Base-by-base conservation (phyloP, 2,888 invertebrate species). In the Unio pictorum region DNA sequence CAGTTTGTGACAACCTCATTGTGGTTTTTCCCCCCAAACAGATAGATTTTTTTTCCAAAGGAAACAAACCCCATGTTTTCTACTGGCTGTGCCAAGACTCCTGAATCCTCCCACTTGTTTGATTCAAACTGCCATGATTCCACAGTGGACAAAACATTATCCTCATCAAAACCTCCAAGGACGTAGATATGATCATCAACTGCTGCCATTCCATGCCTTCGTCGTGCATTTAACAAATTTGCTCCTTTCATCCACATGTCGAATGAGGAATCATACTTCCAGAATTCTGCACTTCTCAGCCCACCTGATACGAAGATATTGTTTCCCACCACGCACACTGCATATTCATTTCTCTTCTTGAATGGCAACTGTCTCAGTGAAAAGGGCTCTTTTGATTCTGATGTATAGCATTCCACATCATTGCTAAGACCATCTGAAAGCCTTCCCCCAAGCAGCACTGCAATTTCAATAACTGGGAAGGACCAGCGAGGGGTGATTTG, bases 11-110 rank as follows among this genome's bases (percentile, higher is more conserved):
- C 87, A n/a, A 85, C 75, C 67, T 87, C 87, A 55, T 86, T 85
- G 71, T 83, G 82, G 73, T 86, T 87, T 71, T 87, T 87, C 8
- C 87, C 87, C 5, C 87, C 87, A 76, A 87, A 85, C 34, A 87
- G 73, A 71, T 82, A 87, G 58, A 87, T 84, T 66, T 78, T 76
- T 64, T 82, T 84, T 4, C 81, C 83, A 70, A 77, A 82, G 2
- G 86, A 79, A 8, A 83, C 83, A 74, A 80, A 87, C 4, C 87
- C 87, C 87, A 87, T 87, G 70, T 87, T 87, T 73, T 87, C 87
- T n/a, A 87, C 86, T 15, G 86, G 83, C 26, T 80, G 80, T 60
- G 76, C 75, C n/a, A 87, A 76, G 57, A 67, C 72, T 15, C 83
- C 84, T 26, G 78, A 81, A 15, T 82, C 80, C 57, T 80, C 80